phyloP scores from a whole-genome alignment of 2,797 vertebrate genomes.

The Clarias platycephalus region DNA sequence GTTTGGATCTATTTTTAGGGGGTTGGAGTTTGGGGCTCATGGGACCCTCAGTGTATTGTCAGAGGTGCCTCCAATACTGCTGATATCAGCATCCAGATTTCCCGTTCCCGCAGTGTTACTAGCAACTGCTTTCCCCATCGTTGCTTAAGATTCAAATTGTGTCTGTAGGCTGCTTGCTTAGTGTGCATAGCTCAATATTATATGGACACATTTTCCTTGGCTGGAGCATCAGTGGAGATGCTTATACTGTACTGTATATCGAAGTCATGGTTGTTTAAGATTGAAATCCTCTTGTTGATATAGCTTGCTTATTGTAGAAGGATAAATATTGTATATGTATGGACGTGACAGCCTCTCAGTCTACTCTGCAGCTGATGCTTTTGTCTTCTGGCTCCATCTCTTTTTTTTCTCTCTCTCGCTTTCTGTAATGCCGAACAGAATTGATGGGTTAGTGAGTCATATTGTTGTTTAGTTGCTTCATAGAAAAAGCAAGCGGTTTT shows the following conservation, averaged over 20 bases:
- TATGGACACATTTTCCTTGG: not conserved
- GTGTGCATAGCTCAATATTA: conserved; percentile 3
- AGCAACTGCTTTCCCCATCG: not conserved
- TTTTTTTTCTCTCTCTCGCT: not conserved
- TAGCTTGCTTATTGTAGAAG: not conserved
- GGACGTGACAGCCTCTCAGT: not conserved
- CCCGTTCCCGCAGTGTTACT: not conserved
- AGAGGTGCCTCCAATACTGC: conserved; percentile 1
- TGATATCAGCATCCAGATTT: conserved; percentile 23
- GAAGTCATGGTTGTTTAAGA: not conserved
- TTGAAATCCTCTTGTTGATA: not conserved
- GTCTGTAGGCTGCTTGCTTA: not conserved
- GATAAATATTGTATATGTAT: not conserved
- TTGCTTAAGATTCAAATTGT: not conserved
- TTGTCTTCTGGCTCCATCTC: not conserved
- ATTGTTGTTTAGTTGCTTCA: conserved; percentile 45
- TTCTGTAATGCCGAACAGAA: conserved; percentile 25
- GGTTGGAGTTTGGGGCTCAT: not conserved
- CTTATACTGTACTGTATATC: not conserved
- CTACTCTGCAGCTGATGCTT: not conserved
- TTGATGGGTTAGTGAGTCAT: conserved; percentile 51
- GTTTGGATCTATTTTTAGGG: conserved; percentile 11
- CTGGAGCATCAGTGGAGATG: not conserved
- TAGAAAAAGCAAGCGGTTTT: not conserved
- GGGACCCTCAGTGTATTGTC: conserved; percentile 7